Conservation (phyloP, 2,113 vertebrate genomes). For the Crotalus viridis region DNA sequence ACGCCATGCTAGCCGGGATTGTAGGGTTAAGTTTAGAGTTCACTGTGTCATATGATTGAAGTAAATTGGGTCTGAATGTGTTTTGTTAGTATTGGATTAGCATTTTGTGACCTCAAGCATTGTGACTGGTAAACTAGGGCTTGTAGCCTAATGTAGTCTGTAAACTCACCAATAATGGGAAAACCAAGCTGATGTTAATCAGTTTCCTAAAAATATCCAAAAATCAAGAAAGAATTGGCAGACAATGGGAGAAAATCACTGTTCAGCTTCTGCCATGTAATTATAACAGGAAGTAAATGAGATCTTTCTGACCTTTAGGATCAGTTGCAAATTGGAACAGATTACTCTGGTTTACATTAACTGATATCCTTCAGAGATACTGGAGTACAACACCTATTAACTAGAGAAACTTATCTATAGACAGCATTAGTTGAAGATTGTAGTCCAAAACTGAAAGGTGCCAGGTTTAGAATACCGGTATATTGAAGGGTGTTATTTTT, state of each 20-base stretch:
- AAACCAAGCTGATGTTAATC: background rate
- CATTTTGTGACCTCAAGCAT: background rate
- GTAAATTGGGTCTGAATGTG: background rate
- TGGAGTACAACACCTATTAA: background rate
- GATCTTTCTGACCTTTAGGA: background rate
- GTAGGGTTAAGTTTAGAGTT: background rate
- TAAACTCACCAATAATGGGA: background rate
- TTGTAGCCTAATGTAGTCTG: background rate
- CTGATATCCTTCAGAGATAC: background rate
- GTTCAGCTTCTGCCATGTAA: background rate
- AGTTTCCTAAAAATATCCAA: background rate
- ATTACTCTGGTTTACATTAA: conserved; percentile 7
- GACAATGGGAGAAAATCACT: background rate
- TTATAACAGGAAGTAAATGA: background rate
- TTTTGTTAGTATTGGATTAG: background rate
- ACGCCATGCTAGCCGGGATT: background rate
- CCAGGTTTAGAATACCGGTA: background rate
- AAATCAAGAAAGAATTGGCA: background rate
- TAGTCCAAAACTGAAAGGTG: background rate
- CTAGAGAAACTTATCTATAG: background rate
- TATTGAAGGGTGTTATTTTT: background rate
- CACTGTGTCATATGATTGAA: background rate
- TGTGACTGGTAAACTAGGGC: background rate
- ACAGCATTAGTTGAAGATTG: background rate
- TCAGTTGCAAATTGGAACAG: background rate